Conservation (phyloP, 2,113 vertebrate species). For the Thalassoma bifasciatum region DNA sequence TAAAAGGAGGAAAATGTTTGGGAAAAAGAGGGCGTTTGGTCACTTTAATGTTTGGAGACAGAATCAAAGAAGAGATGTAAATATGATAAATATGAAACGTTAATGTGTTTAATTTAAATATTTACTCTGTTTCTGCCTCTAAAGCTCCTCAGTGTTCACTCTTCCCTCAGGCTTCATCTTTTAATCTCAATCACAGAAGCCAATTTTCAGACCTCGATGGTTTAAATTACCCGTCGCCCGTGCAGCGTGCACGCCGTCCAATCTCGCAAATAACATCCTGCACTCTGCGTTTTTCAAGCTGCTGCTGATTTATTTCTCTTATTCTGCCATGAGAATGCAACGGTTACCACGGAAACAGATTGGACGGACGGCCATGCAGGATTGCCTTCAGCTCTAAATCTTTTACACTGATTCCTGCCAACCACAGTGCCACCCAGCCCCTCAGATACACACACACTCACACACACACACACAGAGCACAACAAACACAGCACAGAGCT, state of each 20-base stretch:
- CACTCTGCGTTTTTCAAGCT: conserved; percentile 1
- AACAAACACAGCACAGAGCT: conserved; percentile 21
- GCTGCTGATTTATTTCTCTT: conserved; percentile 19
- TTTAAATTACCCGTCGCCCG: not conserved
- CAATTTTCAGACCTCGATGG: not conserved
- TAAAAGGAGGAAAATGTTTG: no score
- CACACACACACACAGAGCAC: conserved; percentile 21
- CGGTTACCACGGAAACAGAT: conserved; percentile 78
- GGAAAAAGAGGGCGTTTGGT: no score
- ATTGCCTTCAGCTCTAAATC: conserved; percentile 66
- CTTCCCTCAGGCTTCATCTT: conserved; percentile 1
- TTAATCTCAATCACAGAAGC: not conserved
- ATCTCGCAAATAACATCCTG: conserved; percentile 11
- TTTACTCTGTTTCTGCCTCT: not conserved
- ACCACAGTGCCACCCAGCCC: conserved; percentile 24
- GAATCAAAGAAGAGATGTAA: no score
- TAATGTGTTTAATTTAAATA: conserved; percentile 2
- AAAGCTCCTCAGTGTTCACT: not conserved
- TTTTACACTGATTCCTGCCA: conserved; percentile 38
- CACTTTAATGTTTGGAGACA: no score
- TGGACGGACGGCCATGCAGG: conserved; percentile 54
- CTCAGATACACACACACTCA: conserved; percentile 1
- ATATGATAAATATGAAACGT: not conserved
- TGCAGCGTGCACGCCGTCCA: not conserved
- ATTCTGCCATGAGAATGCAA: conserved; percentile 26